phyloP scores from a whole-genome alignment of 2,888 invertebrate species.

The Pemphredon lugubris region DNA sequence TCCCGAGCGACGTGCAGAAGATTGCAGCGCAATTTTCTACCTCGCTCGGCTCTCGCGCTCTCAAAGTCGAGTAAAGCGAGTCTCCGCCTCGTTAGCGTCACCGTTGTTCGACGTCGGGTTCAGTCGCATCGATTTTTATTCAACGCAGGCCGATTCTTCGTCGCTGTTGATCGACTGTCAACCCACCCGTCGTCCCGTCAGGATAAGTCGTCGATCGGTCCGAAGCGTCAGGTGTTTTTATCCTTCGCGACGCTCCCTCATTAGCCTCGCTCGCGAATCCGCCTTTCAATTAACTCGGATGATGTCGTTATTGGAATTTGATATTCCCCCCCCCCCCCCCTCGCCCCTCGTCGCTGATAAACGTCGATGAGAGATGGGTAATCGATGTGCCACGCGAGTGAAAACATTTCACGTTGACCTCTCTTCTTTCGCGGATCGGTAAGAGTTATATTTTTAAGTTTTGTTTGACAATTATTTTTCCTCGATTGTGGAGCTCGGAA shows the following conservation, averaged over 20 bases:
- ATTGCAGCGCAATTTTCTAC: conserved; percentile 55
- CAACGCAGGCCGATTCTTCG: conserved; percentile 14
- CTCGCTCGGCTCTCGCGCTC: conserved; percentile 30
- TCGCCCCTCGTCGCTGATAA: too few relatives aligned
- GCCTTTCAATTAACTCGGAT: conserved; percentile 7
- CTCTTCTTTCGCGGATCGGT: too few relatives aligned
- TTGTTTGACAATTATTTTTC: neutral
- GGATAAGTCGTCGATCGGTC: neutral
- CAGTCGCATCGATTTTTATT: conserved; percentile 41
- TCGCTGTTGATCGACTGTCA: conserved; percentile 34
- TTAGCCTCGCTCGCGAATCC: neutral
- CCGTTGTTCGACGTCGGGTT: conserved; percentile 36
- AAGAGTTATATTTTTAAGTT: neutral
- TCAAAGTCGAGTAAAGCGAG: conserved; percentile 38
- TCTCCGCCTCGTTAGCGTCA: conserved; percentile 44
- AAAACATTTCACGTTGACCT: too few relatives aligned
- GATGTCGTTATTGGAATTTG: too few relatives aligned
- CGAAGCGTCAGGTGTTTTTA: neutral
- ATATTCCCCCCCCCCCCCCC: too few relatives aligned
- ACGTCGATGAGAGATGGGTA: too few relatives aligned
- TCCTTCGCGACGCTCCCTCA: conserved; percentile 8
- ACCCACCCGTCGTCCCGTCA: conserved; percentile 15
- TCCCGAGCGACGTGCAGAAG: conserved; percentile 38
- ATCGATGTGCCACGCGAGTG: too few relatives aligned
- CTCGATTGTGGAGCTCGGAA: too few relatives aligned